These are phyloP conservation scores for Agriopis leucophaearia DNA, from an alignment of 2,888 invertebrate species.

Conservation along the genomic window DNA sequence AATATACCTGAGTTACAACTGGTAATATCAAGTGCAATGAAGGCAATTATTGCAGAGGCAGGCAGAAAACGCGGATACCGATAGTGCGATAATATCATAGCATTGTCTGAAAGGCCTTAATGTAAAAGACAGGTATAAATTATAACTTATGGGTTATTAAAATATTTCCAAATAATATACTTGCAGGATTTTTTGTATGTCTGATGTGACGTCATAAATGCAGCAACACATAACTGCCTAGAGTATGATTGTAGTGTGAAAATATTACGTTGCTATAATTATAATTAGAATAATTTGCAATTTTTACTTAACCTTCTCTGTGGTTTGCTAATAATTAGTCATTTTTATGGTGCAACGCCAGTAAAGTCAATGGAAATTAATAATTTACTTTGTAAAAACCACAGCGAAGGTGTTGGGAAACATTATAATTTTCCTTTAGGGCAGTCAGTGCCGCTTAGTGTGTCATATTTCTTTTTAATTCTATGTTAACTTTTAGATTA, in stretches of 20 bases:
- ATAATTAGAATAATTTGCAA: slow-evolving; percentile 41
- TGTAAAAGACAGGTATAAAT: too few relatives aligned
- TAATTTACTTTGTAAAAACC: slow-evolving; percentile 52
- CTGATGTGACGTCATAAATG: slow-evolving; percentile 10
- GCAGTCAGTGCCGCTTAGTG: slow-evolving; percentile 73
- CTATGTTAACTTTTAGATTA: slow-evolving; percentile 64
- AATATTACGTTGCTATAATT: slow-evolving; percentile 37
- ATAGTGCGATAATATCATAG: not conserved
- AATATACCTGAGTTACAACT: too few relatives aligned
- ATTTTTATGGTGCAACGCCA: slow-evolving; percentile 32
- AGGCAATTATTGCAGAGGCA: not conserved
- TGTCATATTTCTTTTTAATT: slow-evolving; percentile 82
- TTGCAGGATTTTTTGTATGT: slow-evolving; percentile 15
- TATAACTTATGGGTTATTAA: slow-evolving; percentile 12
- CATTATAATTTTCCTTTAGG: slow-evolving; percentile 63
- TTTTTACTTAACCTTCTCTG: slow-evolving; percentile 60
- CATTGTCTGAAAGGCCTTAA: not conserved
- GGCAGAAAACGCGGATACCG: not conserved
- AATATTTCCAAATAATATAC: slow-evolving; percentile 10
- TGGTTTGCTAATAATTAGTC: slow-evolving; percentile 56
- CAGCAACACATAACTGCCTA: slow-evolving; percentile 46
- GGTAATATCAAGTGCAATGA: too few relatives aligned
- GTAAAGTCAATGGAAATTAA: slow-evolving; percentile 36
- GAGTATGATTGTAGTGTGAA: slow-evolving; percentile 48
- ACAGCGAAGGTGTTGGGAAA: slow-evolving; percentile 63